Evolutionary conservation across 2,888 invertebrate species (phyloP).

Genomic region (Coenonympha glycerion): DNA sequence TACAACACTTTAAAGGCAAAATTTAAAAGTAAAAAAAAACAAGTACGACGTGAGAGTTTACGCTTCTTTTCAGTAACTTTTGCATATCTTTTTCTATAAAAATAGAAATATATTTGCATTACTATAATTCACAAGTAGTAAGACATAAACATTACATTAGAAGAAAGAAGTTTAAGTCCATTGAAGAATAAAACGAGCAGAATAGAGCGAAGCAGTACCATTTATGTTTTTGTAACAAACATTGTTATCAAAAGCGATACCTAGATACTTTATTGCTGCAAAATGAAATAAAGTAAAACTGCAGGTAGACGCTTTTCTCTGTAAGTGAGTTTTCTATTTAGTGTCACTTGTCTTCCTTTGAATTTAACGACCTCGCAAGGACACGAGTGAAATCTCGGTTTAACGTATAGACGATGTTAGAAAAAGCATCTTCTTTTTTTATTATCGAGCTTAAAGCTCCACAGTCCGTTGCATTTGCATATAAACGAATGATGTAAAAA

Average conservation of each 20-base stretch:
- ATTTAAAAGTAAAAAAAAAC: too few relatives aligned
- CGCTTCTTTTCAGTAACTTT: neutral
- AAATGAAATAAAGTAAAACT: slow-evolving; percentile 21
- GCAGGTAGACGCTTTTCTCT: slow-evolving; percentile 22
- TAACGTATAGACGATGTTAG: slow-evolving; percentile 8
- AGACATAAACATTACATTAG: too few relatives aligned
- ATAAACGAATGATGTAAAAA: too few relatives aligned
- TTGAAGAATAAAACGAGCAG: neutral
- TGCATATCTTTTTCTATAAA: neutral
- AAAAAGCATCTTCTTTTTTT: too few relatives aligned
- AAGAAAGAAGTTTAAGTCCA: too few relatives aligned
- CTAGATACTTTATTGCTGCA: slow-evolving; percentile 8
- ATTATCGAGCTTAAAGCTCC: neutral
- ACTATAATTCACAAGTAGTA: too few relatives aligned
- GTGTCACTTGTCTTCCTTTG: slow-evolving; percentile 26
- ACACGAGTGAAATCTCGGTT: slow-evolving; percentile 21
- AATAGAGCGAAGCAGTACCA: neutral
- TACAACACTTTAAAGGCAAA: too few relatives aligned
- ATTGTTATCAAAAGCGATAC: slow-evolving; percentile 9
- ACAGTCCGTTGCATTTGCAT: too few relatives aligned
- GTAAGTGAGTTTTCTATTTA: slow-evolving; percentile 28
- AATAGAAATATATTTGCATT: too few relatives aligned
- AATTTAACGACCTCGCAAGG: slow-evolving; percentile 24
- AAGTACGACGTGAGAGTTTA: neutral
- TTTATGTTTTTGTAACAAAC: slow-evolving; percentile 1